A percentile compares a stretch with the other conserved stretches of the same genome.
Conservation (phyloP, 1,140 invertebrate species). For the Listronotus bonariensis region DNA sequence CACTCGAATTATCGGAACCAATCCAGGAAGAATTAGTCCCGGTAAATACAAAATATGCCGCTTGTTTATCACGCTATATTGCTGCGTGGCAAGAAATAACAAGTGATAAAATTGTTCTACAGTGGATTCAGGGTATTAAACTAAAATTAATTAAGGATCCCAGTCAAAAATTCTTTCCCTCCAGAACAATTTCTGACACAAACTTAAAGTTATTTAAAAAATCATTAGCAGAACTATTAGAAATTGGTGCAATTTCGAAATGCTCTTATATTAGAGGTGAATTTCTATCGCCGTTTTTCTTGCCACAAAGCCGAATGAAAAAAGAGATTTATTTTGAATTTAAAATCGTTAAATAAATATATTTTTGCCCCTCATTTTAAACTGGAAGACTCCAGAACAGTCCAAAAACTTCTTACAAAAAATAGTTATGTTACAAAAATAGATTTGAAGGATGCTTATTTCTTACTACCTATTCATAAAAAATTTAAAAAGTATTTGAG, state of each 20-base stretch:
- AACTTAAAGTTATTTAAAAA: background rate
- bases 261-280: slow-evolving; percentile 1
- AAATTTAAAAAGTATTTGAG: slow-evolving; percentile 10
- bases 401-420: slow-evolving; percentile 3
- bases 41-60: slow-evolving; percentile 6
- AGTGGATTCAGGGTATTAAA: slow-evolving; percentile 1
- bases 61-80: background rate
- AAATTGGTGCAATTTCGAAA: slow-evolving; percentile 5
- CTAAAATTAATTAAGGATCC: no score
- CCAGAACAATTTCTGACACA: background rate
- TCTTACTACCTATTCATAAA: slow-evolving; percentile 14
- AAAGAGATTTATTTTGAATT: background rate
- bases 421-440: slow-evolving; percentile 10
- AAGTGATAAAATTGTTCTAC: slow-evolving; percentile 2
- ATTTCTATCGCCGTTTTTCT: slow-evolving; percentile 6
- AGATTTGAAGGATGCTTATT: slow-evolving; percentile 6
- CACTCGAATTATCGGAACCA: no score
- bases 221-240: background rate
- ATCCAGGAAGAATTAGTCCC: background rate
- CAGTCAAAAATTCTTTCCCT: no score
- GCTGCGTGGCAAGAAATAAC: slow-evolving; percentile 5
- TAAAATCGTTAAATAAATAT: background rate
- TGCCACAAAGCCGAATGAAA: background rate
- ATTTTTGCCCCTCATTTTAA: slow-evolving; percentile 16
- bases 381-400: slow-evolving; percentile 11